Base-by-base conservation (phyloP, 2,888 invertebrate genomes). In the Pollenia griseotomentosa region DNA sequence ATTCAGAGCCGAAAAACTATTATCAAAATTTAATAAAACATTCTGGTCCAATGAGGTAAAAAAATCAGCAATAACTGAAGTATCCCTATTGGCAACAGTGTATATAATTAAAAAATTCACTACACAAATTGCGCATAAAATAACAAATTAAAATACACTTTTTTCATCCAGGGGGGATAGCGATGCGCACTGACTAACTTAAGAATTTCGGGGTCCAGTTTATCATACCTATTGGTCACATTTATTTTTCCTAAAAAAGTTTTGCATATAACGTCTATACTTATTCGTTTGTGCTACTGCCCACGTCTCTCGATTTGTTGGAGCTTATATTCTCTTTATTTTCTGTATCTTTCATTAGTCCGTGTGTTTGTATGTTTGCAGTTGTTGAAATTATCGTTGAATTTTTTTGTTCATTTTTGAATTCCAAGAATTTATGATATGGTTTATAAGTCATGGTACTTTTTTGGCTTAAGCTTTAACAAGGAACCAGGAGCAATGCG, bases 401-500 rank as follows among this genome's bases (percentile, higher is more conserved):
- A 33, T 85, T 71, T 57, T 74, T 53, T 11, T 68, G 19, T 66
- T 68, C 57, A 65, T 71, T 63, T 86, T 65, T 55, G 55, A 79
- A 70, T 71, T 79, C 16, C 1, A 19, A 33, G 51, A 81, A 73
- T 83, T 78, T 81, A 83, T 81, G 80, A 73, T 65, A 73, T 73
- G 73, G 57, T 44, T 53, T 48, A 81, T 46, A 87, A 77, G 78
- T 87, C 68, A 61, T 81, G 51, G 73, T 61, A 61, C 51, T 51
- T 68, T 33, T 77, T 63, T 46, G 73, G 33, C 73, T 78, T 80
- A 77, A 53, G 33, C 55, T 77, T 42, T 10, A 66, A 33, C 19
- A 55, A 48, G 40, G 40, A 42, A 55, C 44, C 51, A 33, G 33
- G 33, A 57, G 23, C 53, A 48, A 40, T 10, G 42, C 9, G 14